Evolutionary conservation across 1,140 invertebrate genomes (phyloP), one percentile per base, ranked within the genome.

Genomic region (Polypedilum vanderplanki): DNA sequence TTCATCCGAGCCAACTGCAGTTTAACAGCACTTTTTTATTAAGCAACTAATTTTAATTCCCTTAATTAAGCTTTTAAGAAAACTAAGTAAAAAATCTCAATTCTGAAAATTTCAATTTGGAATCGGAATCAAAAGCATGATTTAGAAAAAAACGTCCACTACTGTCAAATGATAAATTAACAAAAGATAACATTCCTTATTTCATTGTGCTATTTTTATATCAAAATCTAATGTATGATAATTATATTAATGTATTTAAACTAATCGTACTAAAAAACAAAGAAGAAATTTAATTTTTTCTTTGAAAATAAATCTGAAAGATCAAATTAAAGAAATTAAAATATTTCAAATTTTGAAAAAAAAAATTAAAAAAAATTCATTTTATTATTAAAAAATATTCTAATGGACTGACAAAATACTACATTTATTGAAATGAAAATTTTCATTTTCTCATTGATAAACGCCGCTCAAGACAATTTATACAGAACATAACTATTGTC

Each of bases 151-250:
- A 57, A 57, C 4, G 46, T 33, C 24, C 46, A n/a, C 3, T 57
- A 15, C n/a, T 57, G 12, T 57, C 12, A 15, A 46, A 46, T 12
- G 41, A 46, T 10, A 10, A 46, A 10, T 46, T 46, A 46, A 46
- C 41, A 46, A 46, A 15, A 46, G 15, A 46, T 12, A 46, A 46
- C 41, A 33, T 33, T 33, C 24, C 24, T 33, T 57, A 57, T n/a
- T 57, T 57, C n/a, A 57, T 57, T 57, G 46, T 57, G 46, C 46
- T 57, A 57, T 57, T 57, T 57, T 57, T 57, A 57, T 33, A 33
- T 33, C n/a, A n/a, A n/a, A n/a, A n/a, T n/a, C n/a, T n/a, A n/a
- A 33, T 33, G 24, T 3, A 1, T 33, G 5, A 33, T 5, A 3
- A 33, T 3, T 33, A 33, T 33, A 33, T 33, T 33, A 33, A 33